Evolutionary conservation across 2,888 invertebrate genomes (phyloP), one percentile per base, ranked within the genome.

Genomic region (Plutella xylostella): DNA sequence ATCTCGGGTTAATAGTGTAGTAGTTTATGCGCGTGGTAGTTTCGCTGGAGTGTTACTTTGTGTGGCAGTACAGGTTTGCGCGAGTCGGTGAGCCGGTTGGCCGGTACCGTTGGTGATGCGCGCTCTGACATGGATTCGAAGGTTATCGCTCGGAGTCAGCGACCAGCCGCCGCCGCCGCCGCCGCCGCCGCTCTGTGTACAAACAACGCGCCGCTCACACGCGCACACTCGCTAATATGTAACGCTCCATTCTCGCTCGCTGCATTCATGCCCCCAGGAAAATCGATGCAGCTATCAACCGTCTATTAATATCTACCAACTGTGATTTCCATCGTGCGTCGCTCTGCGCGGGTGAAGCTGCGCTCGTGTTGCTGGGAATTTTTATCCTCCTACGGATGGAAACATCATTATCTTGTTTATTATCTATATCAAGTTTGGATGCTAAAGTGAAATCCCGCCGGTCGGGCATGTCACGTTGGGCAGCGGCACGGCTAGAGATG

Each of bases 71-170:
- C n/a, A n/a, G 28, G 28, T 28, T 28, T 28, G 28, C 28, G n/a
- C n/a, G 17, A 11, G 42, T 41, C 31, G 42, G 19, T 17, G 22
- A 43, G 42, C 22, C 22, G 42, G 20, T 43, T 21, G 17, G 19
- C 34, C 61, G 55, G 53, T 61, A 65, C 65, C 68, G 73, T 72
- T 74, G 19, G 11, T 21, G 65, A 61, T 62, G 61, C 61, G 65
- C 65, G 73, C 65, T 74, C 58, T 72, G 77, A 74, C 77, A 76
- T 69, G 73, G 63, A 64, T 72, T 61, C 65, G 78, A 80, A 82
- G 82, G 80, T 80, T 80, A 82, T 79, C 79, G 69, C 48, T 65
- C 66, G 76, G 71, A 80, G 82, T 80, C 79, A 72, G 79, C 79
- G 78, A 79, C 80, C 79, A 72, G 61, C 66, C 60, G 58, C 54